A percentile compares a stretch with the other conserved stretches of the same genome.
Evolutionary conservation across 2,888 invertebrate genomes (phyloP).

Genomic region (Panzeria rudis): DNA sequence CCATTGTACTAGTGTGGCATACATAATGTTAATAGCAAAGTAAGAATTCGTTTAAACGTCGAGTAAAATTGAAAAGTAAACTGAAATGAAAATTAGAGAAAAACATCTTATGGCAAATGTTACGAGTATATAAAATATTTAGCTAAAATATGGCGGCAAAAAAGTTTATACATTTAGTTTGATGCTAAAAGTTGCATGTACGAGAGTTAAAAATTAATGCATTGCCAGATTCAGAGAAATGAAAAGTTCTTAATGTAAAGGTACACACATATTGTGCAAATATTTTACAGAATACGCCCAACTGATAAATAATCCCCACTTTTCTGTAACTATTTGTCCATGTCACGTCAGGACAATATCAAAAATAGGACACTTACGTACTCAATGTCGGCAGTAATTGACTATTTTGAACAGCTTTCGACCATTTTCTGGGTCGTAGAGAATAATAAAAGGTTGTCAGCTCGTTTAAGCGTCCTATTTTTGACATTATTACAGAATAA

Average conservation of each 20-base stretch:
- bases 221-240: slow-evolving; percentile 4
- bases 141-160: slow-evolving; percentile 25
- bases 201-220: slow-evolving; percentile 24
- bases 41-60: slow-evolving; percentile 51
- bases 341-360: too few relatives aligned
- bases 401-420: too few relatives aligned
- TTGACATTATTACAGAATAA: too few relatives aligned
- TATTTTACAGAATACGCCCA: neutral
- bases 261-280: neutral
- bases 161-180: too few relatives aligned
- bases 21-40: slow-evolving; percentile 21
- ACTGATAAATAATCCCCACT: too few relatives aligned
- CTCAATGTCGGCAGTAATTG: too few relatives aligned
- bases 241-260: slow-evolving; percentile 6
- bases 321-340: too few relatives aligned
- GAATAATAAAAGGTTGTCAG: too few relatives aligned
- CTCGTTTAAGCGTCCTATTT: too few relatives aligned
- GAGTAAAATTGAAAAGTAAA: slow-evolving; percentile 51
- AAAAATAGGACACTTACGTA: too few relatives aligned
- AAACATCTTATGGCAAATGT: neutral
- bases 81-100: slow-evolving; percentile 28
- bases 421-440: too few relatives aligned
- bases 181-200: slow-evolving; percentile 14
- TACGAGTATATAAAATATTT: slow-evolving; percentile 13
- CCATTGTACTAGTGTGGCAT: slow-evolving; percentile 2